Evolutionary conservation across 2,888 invertebrate species (phyloP).

Genomic region (Trichopria drosophilae): DNA sequence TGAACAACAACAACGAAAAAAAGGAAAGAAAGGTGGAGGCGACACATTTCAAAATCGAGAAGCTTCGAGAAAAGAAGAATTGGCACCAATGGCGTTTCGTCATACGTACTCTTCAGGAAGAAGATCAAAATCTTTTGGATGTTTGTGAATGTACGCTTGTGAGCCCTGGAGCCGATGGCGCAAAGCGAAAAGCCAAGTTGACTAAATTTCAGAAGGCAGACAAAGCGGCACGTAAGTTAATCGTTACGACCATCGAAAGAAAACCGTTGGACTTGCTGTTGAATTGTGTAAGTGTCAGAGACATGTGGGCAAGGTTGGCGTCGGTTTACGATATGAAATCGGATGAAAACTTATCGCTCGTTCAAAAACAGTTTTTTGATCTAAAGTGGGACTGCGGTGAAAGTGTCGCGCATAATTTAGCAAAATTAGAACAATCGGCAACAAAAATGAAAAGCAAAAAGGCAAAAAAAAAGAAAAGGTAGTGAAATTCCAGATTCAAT

Average conservation of each 20-base stretch:
- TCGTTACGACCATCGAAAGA: conserved; percentile 34
- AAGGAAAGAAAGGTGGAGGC: conserved; percentile 15
- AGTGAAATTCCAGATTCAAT: conserved; percentile 27
- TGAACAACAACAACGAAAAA: no score
- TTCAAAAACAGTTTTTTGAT: conserved; percentile 35
- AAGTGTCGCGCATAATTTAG: conserved; percentile 24
- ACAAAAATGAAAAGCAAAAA: conserved; percentile 31
- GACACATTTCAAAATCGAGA: conserved; percentile 30
- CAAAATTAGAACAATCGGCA: conserved; percentile 28
- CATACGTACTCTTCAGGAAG: conserved; percentile 23
- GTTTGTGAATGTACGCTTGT: conserved; percentile 21
- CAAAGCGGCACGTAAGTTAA: conserved; percentile 33
- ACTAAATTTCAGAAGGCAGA: conserved; percentile 31
- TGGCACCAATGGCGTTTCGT: conserved; percentile 30
- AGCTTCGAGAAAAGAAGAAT: conserved; percentile 36
- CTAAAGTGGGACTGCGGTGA: conserved; percentile 25
- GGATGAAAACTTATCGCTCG: conserved; percentile 25
- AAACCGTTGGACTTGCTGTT: conserved; percentile 36
- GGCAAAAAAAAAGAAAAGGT: no score
- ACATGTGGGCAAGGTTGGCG: conserved; percentile 32
- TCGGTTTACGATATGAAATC: conserved; percentile 32
- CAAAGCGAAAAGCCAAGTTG: neutral
- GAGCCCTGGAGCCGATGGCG: conserved; percentile 1
- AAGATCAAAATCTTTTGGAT: conserved; percentile 15
- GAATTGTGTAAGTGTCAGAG: conserved; percentile 31